A percentile compares a stretch with the other conserved stretches of the same genome.
phyloP scores from a whole-genome alignment of 1,140 invertebrate species.

The Drosophila nasuta region DNA sequence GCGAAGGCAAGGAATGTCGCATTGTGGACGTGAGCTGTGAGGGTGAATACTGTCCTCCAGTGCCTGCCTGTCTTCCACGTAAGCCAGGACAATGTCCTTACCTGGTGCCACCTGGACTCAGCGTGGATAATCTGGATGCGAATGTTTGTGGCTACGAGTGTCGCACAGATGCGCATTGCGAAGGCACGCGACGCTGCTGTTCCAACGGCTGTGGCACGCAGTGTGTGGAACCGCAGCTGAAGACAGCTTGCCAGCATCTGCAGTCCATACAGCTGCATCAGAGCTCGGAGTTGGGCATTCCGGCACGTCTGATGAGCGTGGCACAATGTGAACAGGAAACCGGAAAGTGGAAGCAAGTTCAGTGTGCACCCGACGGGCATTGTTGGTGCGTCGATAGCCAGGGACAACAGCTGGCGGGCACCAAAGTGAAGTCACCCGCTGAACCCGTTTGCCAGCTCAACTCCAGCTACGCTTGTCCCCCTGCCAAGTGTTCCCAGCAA shows the following conservation, averaged over 20 bases:
- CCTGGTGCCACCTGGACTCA: constrained; percentile 89
- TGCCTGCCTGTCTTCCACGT: constrained; percentile 91
- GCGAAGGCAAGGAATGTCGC: constrained; percentile 88
- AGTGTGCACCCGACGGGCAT: constrained; percentile 90
- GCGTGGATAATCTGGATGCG: constrained; percentile 72
- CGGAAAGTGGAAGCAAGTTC: constrained; percentile 91
- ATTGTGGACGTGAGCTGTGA: constrained; percentile 93
- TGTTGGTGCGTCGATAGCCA: constrained; percentile 96
- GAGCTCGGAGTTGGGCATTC: constrained; percentile 90
- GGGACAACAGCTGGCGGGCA: constrained; percentile 91
- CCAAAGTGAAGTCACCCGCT: constrained; percentile 83
- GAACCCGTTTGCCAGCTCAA: constrained; percentile 82
- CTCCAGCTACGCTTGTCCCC: constrained; percentile 87
- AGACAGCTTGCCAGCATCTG: constrained; percentile 91
- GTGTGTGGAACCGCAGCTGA: constrained; percentile 89
- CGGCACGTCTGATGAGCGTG: constrained; percentile 90
- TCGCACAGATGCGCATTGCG: constrained; percentile 91
- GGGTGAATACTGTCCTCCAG: constrained; percentile 91
- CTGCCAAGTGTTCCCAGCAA: constrained; percentile 86
- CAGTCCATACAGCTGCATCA: constrained; percentile 89
- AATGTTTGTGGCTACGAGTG: constrained; percentile 91
- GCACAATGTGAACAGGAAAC: constrained; percentile 90
- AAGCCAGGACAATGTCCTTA: constrained; percentile 93
- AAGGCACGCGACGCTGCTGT: constrained; percentile 90
- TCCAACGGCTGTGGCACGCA: constrained; percentile 94